phyloP scores from a whole-genome alignment of 2,888 invertebrate species.

The Parasteatoda lunata region DNA sequence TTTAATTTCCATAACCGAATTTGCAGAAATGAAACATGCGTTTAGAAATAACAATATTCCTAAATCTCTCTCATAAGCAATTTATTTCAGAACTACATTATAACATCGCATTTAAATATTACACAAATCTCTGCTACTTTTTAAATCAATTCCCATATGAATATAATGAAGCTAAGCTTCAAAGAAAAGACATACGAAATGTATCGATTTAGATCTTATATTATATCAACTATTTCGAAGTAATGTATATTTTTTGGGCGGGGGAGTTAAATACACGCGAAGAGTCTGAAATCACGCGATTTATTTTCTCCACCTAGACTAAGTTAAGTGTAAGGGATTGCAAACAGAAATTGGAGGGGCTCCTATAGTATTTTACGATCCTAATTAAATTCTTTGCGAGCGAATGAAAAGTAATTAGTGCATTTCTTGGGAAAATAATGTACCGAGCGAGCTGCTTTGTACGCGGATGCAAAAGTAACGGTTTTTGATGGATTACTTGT shows the following conservation, averaged over 20 bases:
- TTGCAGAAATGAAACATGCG: too few species aligned
- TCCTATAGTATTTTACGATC: conserved; percentile 50
- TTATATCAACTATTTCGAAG: conserved; percentile 45
- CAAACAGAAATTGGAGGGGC: conserved; percentile 31
- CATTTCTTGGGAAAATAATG: conserved; percentile 43
- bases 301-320: conserved; percentile 15
- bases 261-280: conserved; percentile 43
- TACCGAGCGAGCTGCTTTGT: conserved; percentile 41
- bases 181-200: conserved; percentile 10
- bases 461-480: conserved; percentile 52
- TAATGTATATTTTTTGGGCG: conserved; percentile 45
- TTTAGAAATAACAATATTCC: too few species aligned
- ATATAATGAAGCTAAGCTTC: too few species aligned
- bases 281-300: conserved; percentile 34
- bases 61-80: too few species aligned
- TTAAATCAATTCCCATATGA: too few species aligned
- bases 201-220: conserved; percentile 33
- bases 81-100: too few species aligned
- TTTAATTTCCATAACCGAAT: too few species aligned
- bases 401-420: conserved; percentile 64
- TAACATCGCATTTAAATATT: not conserved
- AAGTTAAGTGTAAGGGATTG: conserved; percentile 10
- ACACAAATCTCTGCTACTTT: not conserved
- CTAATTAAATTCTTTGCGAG: conserved; percentile 66
- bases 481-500: conserved; percentile 65